Evolutionary conservation across 2,797 vertebrate species (phyloP).

Genomic region (Microcaecilia unicolor): DNA sequence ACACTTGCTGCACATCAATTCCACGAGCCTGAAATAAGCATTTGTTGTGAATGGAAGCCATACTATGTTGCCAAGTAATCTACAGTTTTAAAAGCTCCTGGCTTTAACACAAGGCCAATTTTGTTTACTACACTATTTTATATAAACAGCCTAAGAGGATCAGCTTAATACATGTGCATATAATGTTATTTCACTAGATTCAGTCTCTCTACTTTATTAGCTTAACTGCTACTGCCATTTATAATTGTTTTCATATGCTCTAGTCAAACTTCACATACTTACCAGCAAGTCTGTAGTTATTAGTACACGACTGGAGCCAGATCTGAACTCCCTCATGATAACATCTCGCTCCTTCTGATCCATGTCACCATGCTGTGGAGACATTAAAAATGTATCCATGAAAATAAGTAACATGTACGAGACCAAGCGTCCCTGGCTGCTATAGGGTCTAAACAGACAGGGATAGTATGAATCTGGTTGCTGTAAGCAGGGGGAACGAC

Average conservation of each 20-base stretch:
- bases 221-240: too few relatives aligned
- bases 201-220: too few relatives aligned
- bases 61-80: too few relatives aligned
- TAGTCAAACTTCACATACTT: too few relatives aligned
- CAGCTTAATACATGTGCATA: too few relatives aligned
- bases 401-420: constrained; percentile 58
- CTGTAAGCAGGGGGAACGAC: too few relatives aligned
- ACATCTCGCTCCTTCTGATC: constrained; percentile 97
- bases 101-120: too few relatives aligned
- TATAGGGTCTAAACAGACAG: constrained; percentile 47
- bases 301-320: constrained; percentile 90
- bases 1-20: constrained; percentile 97
- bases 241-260: too few relatives aligned
- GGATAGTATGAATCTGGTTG: constrained; percentile 78
- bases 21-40: constrained; percentile 75
- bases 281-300: constrained; percentile 98
- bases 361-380: constrained; percentile 89
- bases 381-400: not conserved
- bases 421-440: constrained; percentile 77
- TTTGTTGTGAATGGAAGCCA: too few relatives aligned
- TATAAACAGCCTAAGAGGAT: constrained; percentile 53
- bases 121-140: constrained; percentile 69
- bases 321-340: constrained; percentile 95
- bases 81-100: too few relatives aligned
- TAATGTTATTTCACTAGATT: too few relatives aligned